Base-by-base conservation (phyloP, 2,113 vertebrate species). In the Potamarius usumacintae region DNA sequence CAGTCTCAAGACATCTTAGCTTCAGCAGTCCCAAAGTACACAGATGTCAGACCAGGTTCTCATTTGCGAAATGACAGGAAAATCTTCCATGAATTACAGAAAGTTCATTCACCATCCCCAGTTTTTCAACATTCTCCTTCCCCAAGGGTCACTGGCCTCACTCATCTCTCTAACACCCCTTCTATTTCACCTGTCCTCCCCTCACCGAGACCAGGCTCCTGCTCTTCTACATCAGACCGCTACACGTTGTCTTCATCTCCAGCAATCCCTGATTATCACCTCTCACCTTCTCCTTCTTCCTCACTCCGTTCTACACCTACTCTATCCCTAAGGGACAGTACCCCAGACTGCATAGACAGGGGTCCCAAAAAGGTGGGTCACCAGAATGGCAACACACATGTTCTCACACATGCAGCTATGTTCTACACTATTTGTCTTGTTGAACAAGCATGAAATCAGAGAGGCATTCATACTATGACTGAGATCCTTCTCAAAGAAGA, bases 321-420 rank as follows among this genome's bases (percentile, higher is more conserved):
- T 52, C 90, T 94, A 17, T 93, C 92, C 86, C 93, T 90, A 0
- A 90, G 91, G 92, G 90, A 91, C 87, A 90, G 92, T 89, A 92
- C 93, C 85, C 94, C 94, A 90, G 93, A 94, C 93, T 92, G 87
- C 91, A 88, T 89, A 92, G 94, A 94, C 90, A 91, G 90, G 87
- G 94, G 92, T 89, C 89, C 90, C 92, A 95, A 94, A 95, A 82
- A 62, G 79, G 79, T 82, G 48, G 3, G 76, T 57, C 4, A 94
- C 93, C 92, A 94, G 91, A 94, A 95, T 96, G 95, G 94, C 96
- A 95, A 85, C 84, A 69, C 78, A 74, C 81, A 90, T 77, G 27
- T 57, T 84, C 65, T 83, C 60, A 22, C 25, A 55, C 50, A 15
- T 55, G 30, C 9, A 12, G 20, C 91, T 87, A 87, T n/a, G 77